Percentiles rank a stretch among this genome's conserved stretches.
phyloP scores from a whole-genome alignment of 2,888 invertebrate genomes.

The Frankliniella fusca region DNA sequence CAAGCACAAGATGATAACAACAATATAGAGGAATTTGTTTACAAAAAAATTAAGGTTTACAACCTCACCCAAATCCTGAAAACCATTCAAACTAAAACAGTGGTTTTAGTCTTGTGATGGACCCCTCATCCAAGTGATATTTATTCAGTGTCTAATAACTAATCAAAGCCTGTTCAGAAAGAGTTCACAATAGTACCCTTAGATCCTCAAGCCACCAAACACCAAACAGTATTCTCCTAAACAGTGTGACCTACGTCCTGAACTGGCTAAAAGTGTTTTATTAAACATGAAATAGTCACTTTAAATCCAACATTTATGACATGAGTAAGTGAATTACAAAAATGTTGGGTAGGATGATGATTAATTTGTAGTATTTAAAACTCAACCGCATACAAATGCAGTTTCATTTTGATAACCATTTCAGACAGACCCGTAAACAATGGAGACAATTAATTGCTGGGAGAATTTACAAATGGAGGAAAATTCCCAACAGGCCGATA shows the following conservation, averaged over 20 bases:
- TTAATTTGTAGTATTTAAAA: not conserved
- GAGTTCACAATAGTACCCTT: slow-evolving; percentile 1
- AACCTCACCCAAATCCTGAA: not conserved
- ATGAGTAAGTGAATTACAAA: too few relatives aligned
- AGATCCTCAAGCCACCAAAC: slow-evolving; percentile 12
- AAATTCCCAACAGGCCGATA: slow-evolving; percentile 9
- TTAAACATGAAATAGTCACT: not conserved
- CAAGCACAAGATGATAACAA: not conserved
- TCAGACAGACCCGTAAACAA: slow-evolving; percentile 23
- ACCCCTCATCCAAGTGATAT: not conserved
- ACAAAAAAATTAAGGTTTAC: not conserved
- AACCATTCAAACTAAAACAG: not conserved
- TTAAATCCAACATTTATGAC: not conserved
- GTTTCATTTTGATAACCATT: not conserved
- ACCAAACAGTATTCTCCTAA: slow-evolving; percentile 9
- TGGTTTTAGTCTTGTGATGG: not conserved
- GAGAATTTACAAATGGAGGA: not conserved
- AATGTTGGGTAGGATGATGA: too few relatives aligned
- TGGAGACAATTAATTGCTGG: slow-evolving; percentile 3
- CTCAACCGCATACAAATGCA: not conserved
- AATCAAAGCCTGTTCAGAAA: not conserved
- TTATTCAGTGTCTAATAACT: not conserved
- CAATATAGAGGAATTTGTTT: not conserved
- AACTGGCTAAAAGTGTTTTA: not conserved
- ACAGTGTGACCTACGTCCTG: slow-evolving; percentile 15